A percentile compares a stretch with the other conserved stretches of the same genome.
phyloP scores from a whole-genome alignment of 2,797 vertebrate species.

The Heterohyrax brucei region DNA sequence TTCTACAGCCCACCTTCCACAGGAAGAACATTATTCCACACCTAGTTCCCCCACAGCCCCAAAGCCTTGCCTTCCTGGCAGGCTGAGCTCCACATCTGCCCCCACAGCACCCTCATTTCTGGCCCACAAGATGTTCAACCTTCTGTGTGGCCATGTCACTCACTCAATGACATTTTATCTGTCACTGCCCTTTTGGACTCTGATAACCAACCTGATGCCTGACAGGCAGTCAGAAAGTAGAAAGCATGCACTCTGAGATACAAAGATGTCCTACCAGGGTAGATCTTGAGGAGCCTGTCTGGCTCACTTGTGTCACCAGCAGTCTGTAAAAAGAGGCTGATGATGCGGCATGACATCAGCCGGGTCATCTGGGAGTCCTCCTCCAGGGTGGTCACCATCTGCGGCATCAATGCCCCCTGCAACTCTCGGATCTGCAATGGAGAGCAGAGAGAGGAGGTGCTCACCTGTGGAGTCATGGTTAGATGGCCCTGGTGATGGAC shows the following conservation, averaged over 20 bases:
- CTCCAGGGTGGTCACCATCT: conserved; percentile 93
- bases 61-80: background rate
- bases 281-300: conserved; percentile 94
- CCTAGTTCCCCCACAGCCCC: background rate
- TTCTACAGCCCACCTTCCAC: background rate
- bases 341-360: conserved; percentile 93
- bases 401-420: conserved; percentile 91
- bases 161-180: background rate
- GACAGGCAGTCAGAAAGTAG: background rate
- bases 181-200: background rate
- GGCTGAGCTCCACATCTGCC: background rate
- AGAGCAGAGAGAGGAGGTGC: background rate
- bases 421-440: conserved; percentile 91
- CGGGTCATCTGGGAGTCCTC: conserved; percentile 95
- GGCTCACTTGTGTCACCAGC: conserved; percentile 89
- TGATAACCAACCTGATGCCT: background rate
- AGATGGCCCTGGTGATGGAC: accelerated
- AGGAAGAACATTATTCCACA: background rate
- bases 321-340: conserved; percentile 90
- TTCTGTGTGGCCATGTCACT: background rate
- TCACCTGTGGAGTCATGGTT: background rate
- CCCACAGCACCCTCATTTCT: background rate
- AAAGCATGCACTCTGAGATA: accelerated
- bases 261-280: conserved; percentile 92
- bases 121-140: background rate